phyloP scores from a whole-genome alignment of 2,797 vertebrate genomes.

The Acropternis orthonyx region DNA sequence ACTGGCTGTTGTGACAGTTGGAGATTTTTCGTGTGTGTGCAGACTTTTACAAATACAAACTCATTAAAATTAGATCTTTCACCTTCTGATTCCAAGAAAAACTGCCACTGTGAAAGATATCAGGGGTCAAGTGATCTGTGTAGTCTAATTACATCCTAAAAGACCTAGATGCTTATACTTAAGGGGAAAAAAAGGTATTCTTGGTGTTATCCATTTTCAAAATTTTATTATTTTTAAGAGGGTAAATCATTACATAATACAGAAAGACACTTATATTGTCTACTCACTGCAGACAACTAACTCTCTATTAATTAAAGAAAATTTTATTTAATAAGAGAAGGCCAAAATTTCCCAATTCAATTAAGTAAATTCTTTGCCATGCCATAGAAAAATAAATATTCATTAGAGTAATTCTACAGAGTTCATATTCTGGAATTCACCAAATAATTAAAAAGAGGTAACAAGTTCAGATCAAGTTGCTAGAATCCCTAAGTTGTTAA shows the following conservation, averaged over 20 bases:
- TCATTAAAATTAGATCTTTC: slow-evolving; percentile 67
- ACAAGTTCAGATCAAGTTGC: background rate
- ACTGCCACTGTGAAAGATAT: slow-evolving; percentile 27
- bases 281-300: background rate
- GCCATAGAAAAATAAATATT: background rate
- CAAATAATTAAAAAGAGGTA: slow-evolving; percentile 5
- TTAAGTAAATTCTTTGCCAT: background rate
- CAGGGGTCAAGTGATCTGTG: slow-evolving; percentile 42
- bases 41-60: slow-evolving; percentile 67
- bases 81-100: slow-evolving; percentile 42
- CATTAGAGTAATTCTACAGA: background rate
- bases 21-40: background rate
- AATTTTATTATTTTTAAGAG: background rate
- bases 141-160: slow-evolving; percentile 9
- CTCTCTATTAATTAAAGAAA: background rate
- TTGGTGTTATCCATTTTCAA: slow-evolving; percentile 9
- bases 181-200: slow-evolving; percentile 3
- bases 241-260: background rate
- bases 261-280: background rate
- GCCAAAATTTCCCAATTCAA: slow-evolving; percentile 16
- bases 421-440: background rate
- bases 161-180: background rate
- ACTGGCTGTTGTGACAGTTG: slow-evolving; percentile 57
- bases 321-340: background rate
- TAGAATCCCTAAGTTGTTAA: background rate